Evolutionary conservation across 1,140 invertebrate genomes (phyloP).

Genomic region (Trialeurodes vaporariorum): DNA sequence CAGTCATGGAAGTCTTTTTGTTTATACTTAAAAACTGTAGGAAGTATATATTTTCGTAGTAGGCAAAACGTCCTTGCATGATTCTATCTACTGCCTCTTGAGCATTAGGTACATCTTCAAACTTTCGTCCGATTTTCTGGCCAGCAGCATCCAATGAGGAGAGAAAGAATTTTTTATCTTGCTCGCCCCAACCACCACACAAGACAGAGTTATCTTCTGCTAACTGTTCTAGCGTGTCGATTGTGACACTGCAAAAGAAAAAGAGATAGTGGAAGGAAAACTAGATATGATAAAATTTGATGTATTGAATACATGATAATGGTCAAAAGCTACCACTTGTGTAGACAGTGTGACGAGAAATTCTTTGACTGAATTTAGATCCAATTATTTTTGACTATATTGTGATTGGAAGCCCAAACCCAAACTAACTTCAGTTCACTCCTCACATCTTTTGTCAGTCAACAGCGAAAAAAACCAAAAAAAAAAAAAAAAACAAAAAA

Average conservation of each 20-base stretch:
- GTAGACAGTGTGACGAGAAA: no score
- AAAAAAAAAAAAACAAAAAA: no score
- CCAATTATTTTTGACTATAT: no score
- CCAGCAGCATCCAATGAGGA: slow-evolving; percentile 43
- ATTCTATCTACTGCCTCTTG: slow-evolving; percentile 38
- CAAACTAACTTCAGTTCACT: no score
- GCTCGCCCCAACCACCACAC: slow-evolving; percentile 53
- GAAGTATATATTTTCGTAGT: slow-evolving; percentile 67
- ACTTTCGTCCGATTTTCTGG: slow-evolving; percentile 50
- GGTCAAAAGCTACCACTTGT: no score
- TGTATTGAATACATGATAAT: no score
- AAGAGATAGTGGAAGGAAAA: background rate
- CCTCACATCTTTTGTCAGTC: no score
- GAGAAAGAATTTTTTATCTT: slow-evolving; percentile 54
- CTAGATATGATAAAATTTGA: background rate
- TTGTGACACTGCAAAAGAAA: slow-evolving; percentile 46
- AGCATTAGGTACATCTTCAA: slow-evolving; percentile 38
- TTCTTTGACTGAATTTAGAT: no score
- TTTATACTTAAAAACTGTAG: slow-evolving; percentile 46
- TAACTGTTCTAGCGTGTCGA: slow-evolving; percentile 57
- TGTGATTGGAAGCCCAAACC: no score
- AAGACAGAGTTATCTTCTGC: slow-evolving; percentile 39
- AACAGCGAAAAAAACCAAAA: no score
- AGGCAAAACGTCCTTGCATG: slow-evolving; percentile 53
- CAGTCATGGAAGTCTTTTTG: slow-evolving; percentile 8